Evolutionary conservation across 2,113 vertebrate genomes (phyloP).

Genomic region (Chionodraco myersi): DNA sequence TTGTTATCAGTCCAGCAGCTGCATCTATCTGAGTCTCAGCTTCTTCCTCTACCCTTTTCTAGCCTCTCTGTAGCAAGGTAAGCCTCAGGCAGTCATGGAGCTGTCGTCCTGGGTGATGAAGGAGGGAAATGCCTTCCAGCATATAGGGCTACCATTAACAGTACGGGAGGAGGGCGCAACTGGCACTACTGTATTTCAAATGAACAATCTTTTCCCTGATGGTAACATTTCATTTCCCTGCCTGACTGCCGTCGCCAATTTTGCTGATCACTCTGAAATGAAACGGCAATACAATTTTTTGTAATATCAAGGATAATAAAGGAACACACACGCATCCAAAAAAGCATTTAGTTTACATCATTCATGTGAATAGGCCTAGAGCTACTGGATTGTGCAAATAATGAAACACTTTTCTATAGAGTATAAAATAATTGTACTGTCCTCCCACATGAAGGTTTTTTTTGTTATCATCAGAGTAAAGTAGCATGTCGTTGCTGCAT

Average conservation of each 20-base stretch:
- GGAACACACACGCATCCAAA: conserved; percentile 28
- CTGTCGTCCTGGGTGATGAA: conserved; percentile 61
- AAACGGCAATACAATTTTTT: conserved; percentile 52
- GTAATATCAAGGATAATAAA: conserved; percentile 50
- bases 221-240: conserved; percentile 67
- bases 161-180: conserved; percentile 40
- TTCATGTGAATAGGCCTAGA: conserved; percentile 37
- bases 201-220: conserved; percentile 67
- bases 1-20: conserved; percentile 40
- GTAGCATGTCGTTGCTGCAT: background rate
- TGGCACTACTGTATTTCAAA: conserved; percentile 60
- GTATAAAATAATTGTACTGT: conserved; percentile 23
- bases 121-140: conserved; percentile 61
- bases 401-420: conserved; percentile 40
- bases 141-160: conserved; percentile 46
- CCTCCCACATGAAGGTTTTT: conserved; percentile 10
- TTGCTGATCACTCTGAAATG: conserved; percentile 67
- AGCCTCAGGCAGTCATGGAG: conserved; percentile 60
- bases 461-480: conserved; percentile 18
- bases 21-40: conserved; percentile 3
- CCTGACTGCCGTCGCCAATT: conserved; percentile 57
- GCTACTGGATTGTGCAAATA: conserved; percentile 20
- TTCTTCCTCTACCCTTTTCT: conserved; percentile 23
- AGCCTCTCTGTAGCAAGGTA: conserved; percentile 42
- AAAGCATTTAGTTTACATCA: conserved; percentile 40